These are phyloP conservation scores for Characodon lateralis DNA, from an alignment of 2,797 vertebrate genomes.

Conservation along the genomic window DNA sequence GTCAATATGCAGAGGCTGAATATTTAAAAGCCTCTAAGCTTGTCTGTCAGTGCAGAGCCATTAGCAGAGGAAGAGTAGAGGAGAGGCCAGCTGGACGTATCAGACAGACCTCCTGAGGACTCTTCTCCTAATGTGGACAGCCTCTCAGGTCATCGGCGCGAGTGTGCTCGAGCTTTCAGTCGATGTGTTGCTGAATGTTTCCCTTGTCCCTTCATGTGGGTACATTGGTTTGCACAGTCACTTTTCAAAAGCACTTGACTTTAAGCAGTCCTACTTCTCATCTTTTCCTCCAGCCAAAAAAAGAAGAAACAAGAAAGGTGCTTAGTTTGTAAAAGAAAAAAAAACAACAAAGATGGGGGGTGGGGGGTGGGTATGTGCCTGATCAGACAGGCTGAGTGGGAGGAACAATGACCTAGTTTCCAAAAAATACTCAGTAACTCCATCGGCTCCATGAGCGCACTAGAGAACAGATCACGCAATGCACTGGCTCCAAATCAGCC, in stretches of 20 bases:
- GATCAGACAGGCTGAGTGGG: constrained; percentile 77
- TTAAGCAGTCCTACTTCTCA: constrained; percentile 41
- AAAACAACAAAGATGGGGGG: constrained; percentile 10
- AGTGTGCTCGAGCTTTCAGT: constrained; percentile 11
- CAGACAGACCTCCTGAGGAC: constrained; percentile 47
- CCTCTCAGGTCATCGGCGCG: constrained; percentile 29
- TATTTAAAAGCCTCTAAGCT: constrained; percentile 68
- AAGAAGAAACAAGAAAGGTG: constrained; percentile 57
- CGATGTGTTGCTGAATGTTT: constrained; percentile 10
- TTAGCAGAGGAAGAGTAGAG: constrained; percentile 47
- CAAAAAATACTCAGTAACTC: constrained; percentile 71
- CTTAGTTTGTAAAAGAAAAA: constrained; percentile 45
- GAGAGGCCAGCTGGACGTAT: constrained; percentile 46
- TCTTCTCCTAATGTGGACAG: constrained; percentile 32
- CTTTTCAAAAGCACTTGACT: constrained; percentile 54
- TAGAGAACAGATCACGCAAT: constrained; percentile 64
- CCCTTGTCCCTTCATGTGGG: neutral
- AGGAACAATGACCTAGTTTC: constrained; percentile 82
- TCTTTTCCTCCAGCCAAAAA: constrained; percentile 22
- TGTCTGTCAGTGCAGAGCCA: constrained; percentile 54
- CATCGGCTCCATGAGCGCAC: constrained; percentile 54
- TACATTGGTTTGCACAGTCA: neutral
- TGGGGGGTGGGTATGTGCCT: constrained; percentile 37
- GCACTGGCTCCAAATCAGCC: constrained; percentile 55
- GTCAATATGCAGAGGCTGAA: constrained; percentile 71